Evolutionary conservation across 1,140 invertebrate species (phyloP), one percentile per base, ranked within the genome.

Genomic region (Camponotus vicinus): DNA sequence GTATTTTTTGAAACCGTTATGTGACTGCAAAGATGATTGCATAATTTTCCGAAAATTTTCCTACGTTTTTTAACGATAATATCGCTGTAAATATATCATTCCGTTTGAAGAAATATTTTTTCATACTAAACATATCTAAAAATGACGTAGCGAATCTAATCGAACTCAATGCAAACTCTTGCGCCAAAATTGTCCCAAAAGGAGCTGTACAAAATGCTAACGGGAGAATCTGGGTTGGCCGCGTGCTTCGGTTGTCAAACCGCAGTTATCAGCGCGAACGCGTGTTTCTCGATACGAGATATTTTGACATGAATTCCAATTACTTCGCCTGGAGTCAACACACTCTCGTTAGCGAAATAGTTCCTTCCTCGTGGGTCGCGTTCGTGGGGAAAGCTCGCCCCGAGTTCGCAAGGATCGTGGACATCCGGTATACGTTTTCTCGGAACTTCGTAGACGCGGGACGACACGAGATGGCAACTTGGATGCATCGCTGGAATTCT

Each of bases 401-500:
- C 76, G 77, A 64, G 45, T 71, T 87, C 45, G 42, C 40, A 76
- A 55, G 78, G 64, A 70, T 49, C 45, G 52, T 64, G 59, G 66
- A 71, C 66, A 75, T 84, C 49, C 64, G 64, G 59, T 66, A 86
- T 79, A 64, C 66, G 45, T 52, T 52, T 32, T 8, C 45, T 21
- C 64, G 75, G 61, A 88, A 88, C 85, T 80, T 77, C 15, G 49
- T 6, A 13, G 61, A 52, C 75, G 9, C 75, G 55, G 52, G 40
- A 40, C 11, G 69, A 27, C 42, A 67, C 13, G 73, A 15, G 52
- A 49, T 18, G 1, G 45, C 21, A 27, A 57, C 59, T 63, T 32
- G n/a, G 57, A 49, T 42, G 63, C 86, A 64, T 86, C 83, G 86
- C 59, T 78, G 3, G 76, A 52, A 88, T 88, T 86, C 86, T 80